A percentile compares a stretch with the other conserved stretches of the same genome.
Conservation (phyloP, 2,797 vertebrate species). For the Sebastiscus tertius region DNA sequence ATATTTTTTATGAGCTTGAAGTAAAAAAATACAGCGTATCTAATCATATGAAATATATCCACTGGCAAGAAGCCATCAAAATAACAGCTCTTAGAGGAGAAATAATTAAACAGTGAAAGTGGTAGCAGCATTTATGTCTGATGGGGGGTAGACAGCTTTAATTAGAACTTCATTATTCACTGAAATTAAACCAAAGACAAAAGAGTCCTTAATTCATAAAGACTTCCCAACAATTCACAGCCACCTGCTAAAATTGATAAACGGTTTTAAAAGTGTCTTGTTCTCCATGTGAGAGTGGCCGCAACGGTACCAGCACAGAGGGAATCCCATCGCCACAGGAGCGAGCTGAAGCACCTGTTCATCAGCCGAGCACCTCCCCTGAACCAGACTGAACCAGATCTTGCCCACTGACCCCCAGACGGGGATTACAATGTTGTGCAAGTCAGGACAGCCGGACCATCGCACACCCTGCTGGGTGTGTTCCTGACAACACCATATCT, state of each 20-base stretch:
- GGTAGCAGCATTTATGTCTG: background rate
- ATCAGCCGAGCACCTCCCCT: constrained; percentile 41
- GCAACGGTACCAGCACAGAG: background rate
- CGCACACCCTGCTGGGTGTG: constrained; percentile 52
- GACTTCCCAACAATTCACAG: constrained; percentile 11
- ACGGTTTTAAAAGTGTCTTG: background rate
- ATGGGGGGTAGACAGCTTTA: background rate
- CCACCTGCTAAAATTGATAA: constrained; percentile 33
- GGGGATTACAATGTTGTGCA: constrained; percentile 53
- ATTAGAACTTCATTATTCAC: constrained; percentile 40
- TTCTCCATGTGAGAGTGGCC: background rate
- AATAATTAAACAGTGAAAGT: constrained; percentile 20
- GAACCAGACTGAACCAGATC: constrained; percentile 65
- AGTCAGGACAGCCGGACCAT: constrained; percentile 58
- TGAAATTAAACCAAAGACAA: constrained; percentile 22
- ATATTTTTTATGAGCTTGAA: constrained; percentile 48
- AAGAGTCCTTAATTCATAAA: constrained; percentile 15
- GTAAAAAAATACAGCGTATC: constrained; percentile 9
- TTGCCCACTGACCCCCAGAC: constrained; percentile 53
- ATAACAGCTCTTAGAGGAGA: constrained; percentile 11
- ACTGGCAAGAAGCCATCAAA: constrained; percentile 22
- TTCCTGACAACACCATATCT: constrained; percentile 16
- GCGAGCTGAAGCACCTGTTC: constrained; percentile 73
- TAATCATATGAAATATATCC: constrained; percentile 36
- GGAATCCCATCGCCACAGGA: constrained; percentile 63